phyloP scores from a whole-genome alignment of 2,113 vertebrate species.

The Salvelinus fontinalis region DNA sequence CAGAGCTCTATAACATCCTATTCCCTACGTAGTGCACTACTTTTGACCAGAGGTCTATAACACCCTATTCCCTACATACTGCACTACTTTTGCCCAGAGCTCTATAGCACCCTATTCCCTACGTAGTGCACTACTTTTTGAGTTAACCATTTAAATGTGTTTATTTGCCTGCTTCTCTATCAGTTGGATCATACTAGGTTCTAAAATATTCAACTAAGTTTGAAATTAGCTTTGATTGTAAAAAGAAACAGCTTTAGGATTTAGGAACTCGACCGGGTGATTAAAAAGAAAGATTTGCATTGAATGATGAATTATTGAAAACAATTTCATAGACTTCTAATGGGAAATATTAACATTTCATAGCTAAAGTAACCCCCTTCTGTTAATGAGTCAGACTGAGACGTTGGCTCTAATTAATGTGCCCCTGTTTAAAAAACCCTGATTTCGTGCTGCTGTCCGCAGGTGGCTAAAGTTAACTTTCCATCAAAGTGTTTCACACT shows the following conservation, averaged over 20 bases:
- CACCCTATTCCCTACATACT: too few relatives aligned
- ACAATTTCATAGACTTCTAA: slow-evolving; percentile 22
- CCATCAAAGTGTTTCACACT: background rate
- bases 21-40: too few relatives aligned
- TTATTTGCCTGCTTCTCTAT: slow-evolving; percentile 10
- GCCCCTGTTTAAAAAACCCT: background rate
- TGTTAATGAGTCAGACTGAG: background rate
- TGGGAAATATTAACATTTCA: slow-evolving; percentile 21
- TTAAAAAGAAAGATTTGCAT: slow-evolving; percentile 10
- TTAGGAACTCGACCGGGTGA: background rate
- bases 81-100: too few relatives aligned
- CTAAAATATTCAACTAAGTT: slow-evolving; percentile 23
- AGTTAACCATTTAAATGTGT: slow-evolving; percentile 9
- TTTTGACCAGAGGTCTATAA: too few relatives aligned
- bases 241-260: slow-evolving; percentile 24
- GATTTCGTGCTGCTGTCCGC: background rate
- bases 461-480: background rate
- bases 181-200: background rate
- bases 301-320: slow-evolving; percentile 28
- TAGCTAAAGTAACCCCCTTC: background rate
- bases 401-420: slow-evolving; percentile 26
- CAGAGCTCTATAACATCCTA: too few relatives aligned
- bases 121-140: too few relatives aligned
- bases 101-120: too few relatives aligned
- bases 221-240: slow-evolving; percentile 29